Evolutionary conservation across 2,888 invertebrate species (phyloP).

Genomic region (Limnephilus rhombicus): DNA sequence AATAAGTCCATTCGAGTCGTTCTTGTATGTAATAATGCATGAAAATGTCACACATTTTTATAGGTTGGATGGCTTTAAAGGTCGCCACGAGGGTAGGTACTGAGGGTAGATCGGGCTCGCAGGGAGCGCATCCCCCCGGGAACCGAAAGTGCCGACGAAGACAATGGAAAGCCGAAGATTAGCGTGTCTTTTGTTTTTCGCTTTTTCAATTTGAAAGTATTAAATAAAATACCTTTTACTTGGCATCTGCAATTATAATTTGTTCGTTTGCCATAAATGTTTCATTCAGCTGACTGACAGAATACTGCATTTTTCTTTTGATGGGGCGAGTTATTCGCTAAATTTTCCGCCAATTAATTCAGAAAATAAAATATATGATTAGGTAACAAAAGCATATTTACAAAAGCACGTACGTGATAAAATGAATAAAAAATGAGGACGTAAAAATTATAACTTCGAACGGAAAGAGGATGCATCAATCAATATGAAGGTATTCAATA

Average conservation of each 20-base stretch:
- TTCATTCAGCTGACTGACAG: background rate
- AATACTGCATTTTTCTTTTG: background rate
- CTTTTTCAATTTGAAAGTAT: background rate
- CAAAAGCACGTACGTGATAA: too few relatives aligned
- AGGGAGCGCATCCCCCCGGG: background rate
- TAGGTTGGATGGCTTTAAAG: slow-evolving; percentile 28
- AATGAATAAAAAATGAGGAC: too few relatives aligned
- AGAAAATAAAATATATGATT: background rate
- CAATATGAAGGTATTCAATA: too few relatives aligned
- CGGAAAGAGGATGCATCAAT: too few relatives aligned
- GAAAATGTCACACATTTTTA: slow-evolving; percentile 45
- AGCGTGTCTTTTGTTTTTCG: background rate
- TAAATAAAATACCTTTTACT: background rate
- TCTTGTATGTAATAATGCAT: slow-evolving; percentile 43
- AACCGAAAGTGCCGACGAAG: slow-evolving; percentile 11
- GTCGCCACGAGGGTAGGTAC: background rate
- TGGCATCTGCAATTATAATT: background rate
- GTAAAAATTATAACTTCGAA: too few relatives aligned
- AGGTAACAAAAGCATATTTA: background rate
- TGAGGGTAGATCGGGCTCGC: background rate
- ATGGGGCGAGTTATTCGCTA: background rate
- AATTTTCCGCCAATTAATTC: background rate
- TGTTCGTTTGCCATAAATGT: background rate
- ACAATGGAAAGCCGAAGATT: slow-evolving; percentile 11
- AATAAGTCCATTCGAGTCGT: background rate